Evolutionary conservation across 2,888 invertebrate species (phyloP).

Genomic region (Corbicula japonica): DNA sequence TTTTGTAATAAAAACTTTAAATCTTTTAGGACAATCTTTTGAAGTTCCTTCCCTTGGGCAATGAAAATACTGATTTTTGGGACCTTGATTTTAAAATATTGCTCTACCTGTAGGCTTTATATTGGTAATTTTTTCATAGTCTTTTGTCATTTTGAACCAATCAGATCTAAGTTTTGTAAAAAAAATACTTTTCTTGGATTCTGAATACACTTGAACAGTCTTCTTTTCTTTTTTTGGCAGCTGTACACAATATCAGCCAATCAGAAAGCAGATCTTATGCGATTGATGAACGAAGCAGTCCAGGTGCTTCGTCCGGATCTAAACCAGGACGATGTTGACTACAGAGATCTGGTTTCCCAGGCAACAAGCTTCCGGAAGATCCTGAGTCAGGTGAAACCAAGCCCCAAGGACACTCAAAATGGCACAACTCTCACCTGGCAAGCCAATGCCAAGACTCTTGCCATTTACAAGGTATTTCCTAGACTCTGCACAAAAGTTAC

Average conservation of each 20-base stretch:
- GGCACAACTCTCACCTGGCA: constrained; percentile 76
- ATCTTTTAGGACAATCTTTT: too few species aligned
- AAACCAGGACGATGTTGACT: constrained; percentile 66
- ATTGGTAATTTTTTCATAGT: too few species aligned
- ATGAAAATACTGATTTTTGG: too few species aligned
- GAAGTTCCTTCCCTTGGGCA: too few species aligned
- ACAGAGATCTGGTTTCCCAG: constrained; percentile 68
- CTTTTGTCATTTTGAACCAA: too few species aligned
- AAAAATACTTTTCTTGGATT: too few species aligned
- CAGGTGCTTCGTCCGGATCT: constrained; percentile 70
- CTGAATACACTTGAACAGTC: too few species aligned
- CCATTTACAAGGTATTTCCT: constrained; percentile 72
- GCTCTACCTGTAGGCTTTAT: too few species aligned
- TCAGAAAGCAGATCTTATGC: constrained; percentile 80
- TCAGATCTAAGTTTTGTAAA: too few species aligned
- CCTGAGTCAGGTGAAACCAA: constrained; percentile 79
- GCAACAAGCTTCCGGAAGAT: constrained; percentile 80
- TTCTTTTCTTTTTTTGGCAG: constrained; percentile 60
- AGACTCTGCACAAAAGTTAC: not conserved
- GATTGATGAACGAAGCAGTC: constrained; percentile 78
- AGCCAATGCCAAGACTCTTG: constrained; percentile 68
- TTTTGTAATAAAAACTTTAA: too few species aligned
- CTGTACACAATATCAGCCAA: constrained; percentile 75
- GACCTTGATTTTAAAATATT: too few species aligned
- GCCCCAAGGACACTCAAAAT: constrained; percentile 72